Evolutionary conservation across 2,113 vertebrate species (phyloP).

Genomic region (Lethenteron reissneri): DNA sequence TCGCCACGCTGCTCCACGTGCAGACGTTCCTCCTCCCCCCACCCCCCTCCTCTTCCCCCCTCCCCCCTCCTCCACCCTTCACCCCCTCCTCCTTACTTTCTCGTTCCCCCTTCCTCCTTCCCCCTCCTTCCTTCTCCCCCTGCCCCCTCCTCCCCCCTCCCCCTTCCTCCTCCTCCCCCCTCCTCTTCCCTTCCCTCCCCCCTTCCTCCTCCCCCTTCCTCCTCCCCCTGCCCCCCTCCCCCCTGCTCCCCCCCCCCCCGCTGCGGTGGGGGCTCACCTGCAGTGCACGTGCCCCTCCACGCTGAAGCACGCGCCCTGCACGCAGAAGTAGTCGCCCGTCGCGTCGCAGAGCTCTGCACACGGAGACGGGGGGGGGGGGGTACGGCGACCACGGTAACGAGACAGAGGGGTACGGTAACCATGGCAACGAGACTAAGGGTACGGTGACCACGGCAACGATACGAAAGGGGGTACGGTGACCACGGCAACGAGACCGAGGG

Average conservation of each 20-base stretch:
- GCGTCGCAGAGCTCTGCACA: too few relatives aligned
- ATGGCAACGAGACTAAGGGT: too few relatives aligned
- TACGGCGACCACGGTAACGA: too few relatives aligned
- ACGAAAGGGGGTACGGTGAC: too few relatives aligned
- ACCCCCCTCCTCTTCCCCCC: not conserved
- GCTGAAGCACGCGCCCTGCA: too few relatives aligned
- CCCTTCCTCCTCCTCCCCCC: not conserved
- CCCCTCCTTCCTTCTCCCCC: not conserved
- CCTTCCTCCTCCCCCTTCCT: not conserved
- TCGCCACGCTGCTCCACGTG: not conserved
- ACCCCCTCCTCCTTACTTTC: not conserved
- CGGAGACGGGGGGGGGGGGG: too few relatives aligned
- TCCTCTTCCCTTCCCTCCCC: not conserved
- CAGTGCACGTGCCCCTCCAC: too few relatives aligned
- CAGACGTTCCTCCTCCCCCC: not conserved
- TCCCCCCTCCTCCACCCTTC: not conserved
- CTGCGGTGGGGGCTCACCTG: too few relatives aligned
- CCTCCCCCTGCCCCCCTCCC: not conserved
- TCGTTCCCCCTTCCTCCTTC: not conserved
- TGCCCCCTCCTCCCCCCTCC: not conserved
- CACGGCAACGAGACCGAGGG: too few relatives aligned
- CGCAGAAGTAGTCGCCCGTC: too few relatives aligned
- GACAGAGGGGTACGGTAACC: too few relatives aligned
- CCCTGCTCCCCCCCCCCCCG: not conserved
- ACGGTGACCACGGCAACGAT: too few relatives aligned